phyloP scores from a whole-genome alignment of 2,113 vertebrate species.

The Microcebus griseorufus region DNA sequence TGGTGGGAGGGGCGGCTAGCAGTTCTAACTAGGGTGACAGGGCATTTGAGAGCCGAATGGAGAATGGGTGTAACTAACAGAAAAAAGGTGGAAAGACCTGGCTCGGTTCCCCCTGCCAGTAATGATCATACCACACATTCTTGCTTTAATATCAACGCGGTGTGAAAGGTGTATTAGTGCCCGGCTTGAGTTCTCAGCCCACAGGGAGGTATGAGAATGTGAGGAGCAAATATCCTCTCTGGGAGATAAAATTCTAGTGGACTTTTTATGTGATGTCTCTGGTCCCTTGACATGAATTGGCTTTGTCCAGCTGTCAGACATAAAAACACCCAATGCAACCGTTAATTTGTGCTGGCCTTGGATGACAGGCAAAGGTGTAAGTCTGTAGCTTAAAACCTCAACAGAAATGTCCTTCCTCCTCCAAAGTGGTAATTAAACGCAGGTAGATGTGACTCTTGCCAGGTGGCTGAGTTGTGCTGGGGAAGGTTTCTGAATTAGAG shows the following conservation, averaged over 20 bases:
- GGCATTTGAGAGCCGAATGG: not conserved
- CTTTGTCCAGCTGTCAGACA: constrained; percentile 26
- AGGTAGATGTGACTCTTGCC: not conserved
- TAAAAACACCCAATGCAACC: not conserved
- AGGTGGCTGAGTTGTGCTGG: not conserved
- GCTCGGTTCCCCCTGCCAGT: not conserved
- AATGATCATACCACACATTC: not conserved
- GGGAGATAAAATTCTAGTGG: constrained; percentile 6
- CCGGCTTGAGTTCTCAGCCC: not conserved
- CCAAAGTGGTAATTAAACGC: not conserved
- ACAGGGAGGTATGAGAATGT: not conserved
- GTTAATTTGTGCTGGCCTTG: constrained; percentile 34
- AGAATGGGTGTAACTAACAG: not conserved
- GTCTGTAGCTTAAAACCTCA: not conserved
- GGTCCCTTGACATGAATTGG: not conserved
- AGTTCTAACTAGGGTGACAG: not conserved
- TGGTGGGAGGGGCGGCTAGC: not conserved
- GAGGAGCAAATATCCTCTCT: not conserved
- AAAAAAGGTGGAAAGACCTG: not conserved
- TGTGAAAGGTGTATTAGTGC: not conserved
- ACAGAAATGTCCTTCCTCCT: not conserved
- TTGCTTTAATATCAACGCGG: not conserved
- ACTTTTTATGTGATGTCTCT: not conserved
- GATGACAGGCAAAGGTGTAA: not conserved
- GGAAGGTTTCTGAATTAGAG: not conserved